phyloP scores from a whole-genome alignment of 1,140 invertebrate genomes.

The Hermetia illucens region DNA sequence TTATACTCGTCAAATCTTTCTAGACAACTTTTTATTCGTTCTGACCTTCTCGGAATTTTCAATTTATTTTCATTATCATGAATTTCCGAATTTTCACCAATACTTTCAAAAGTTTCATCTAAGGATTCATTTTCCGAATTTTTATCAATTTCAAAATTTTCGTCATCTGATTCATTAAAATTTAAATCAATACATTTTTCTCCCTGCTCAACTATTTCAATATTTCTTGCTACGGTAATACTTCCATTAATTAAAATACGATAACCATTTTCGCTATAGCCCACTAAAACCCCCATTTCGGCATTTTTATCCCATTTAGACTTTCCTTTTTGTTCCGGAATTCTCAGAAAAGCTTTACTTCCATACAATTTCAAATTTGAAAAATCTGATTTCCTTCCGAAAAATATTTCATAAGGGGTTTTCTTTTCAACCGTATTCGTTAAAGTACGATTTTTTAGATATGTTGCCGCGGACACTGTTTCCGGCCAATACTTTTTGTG shows the following conservation, averaged over 20 bases:
- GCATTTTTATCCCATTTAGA: conserved; percentile 24
- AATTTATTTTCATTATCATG: no score
- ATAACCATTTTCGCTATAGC: conserved; percentile 1
- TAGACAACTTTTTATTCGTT: no score
- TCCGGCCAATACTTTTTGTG: conserved; percentile 16
- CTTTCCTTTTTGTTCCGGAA: conserved; percentile 19
- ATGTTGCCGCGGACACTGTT: conserved; percentile 9
- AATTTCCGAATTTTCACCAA: no score
- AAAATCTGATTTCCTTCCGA: conserved; percentile 17
- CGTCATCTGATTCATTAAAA: conserved; percentile 5
- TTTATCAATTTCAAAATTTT: conserved; percentile 10
- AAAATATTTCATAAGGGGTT: conserved; percentile 27
- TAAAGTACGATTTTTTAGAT: conserved; percentile 15
- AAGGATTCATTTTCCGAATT: no score
- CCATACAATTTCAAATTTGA: conserved; percentile 17
- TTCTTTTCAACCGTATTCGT: conserved; percentile 25
- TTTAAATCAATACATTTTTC: conserved; percentile 4
- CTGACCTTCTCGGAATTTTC: no score
- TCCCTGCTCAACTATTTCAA: conserved; percentile 6
- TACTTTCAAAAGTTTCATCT: no score
- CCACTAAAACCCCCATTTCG: conserved; percentile 4
- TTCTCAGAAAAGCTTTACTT: conserved; percentile 19
- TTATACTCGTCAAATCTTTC: no score
- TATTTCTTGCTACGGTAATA: conserved; percentile 8
- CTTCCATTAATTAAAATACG: conserved; percentile 7